Conservation (phyloP, 2,888 invertebrate genomes). For the Drosophila neonasuta region DNA sequence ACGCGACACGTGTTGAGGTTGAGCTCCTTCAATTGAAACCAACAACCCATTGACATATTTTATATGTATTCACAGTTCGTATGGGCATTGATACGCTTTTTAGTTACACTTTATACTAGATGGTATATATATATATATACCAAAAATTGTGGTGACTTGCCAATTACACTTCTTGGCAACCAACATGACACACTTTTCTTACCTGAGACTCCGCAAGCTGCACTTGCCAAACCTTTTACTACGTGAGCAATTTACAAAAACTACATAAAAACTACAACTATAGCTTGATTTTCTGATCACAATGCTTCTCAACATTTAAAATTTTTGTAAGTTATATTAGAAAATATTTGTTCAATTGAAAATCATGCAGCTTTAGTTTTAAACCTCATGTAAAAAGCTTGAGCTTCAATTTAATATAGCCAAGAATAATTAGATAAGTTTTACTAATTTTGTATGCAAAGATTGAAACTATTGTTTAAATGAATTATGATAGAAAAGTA, state of each 20-base stretch:
- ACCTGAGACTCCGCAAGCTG: not conserved
- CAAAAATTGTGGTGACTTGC: slow-evolving; percentile 18
- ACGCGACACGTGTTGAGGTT: slow-evolving; percentile 28
- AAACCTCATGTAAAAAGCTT: too few relatives aligned
- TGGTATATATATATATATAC: not conserved
- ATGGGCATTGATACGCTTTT: slow-evolving; percentile 64
- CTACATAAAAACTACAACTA: not conserved
- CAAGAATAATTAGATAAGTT: too few relatives aligned
- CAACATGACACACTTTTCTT: not conserved
- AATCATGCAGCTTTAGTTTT: too few relatives aligned
- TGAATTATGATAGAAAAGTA: too few relatives aligned
- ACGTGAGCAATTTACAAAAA: not conserved
- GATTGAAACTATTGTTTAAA: too few relatives aligned
- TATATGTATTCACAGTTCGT: not conserved
- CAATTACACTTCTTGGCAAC: slow-evolving; percentile 6
- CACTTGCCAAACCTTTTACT: not conserved
- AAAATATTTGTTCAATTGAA: too few relatives aligned
- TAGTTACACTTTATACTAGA: slow-evolving; percentile 32
- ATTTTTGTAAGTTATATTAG: too few relatives aligned
- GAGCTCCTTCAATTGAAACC: slow-evolving; percentile 55
- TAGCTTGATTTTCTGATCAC: not conserved
- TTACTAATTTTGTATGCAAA: too few relatives aligned
- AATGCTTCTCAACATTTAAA: not conserved
- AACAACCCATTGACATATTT: slow-evolving; percentile 69
- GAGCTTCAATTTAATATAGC: too few relatives aligned